Evolutionary conservation across 2,888 invertebrate genomes (phyloP), one percentile per base, ranked within the genome.

Genomic region (Machimus rusticus): DNA sequence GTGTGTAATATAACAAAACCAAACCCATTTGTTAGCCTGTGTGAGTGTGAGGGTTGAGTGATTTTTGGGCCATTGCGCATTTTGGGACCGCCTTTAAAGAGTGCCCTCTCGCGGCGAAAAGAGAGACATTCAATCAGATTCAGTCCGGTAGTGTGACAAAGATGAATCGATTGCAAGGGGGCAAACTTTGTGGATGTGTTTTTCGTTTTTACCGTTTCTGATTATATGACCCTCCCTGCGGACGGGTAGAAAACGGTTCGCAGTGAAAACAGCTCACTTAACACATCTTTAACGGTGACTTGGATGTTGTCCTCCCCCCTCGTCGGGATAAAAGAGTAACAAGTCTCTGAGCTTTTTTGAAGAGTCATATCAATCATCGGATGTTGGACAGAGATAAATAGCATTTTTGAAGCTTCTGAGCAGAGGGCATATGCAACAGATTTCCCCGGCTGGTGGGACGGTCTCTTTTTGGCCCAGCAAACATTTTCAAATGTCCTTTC

Each of bases 21-120:
- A 92, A 92, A 92, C 92, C 92, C 92, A 92, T 92, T 92, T 92
- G 92, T 92, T 92, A 92, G 92, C 86, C 87, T 87, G 84, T 88
- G 88, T 88, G 88, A 76, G 89, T 86, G 66, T 23, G 28, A 43
- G 23, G 23, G 79, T 86, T 86, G 51, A 76, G 76, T 82, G 87
- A 79, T 43, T 84, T 79, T 34, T 74, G 74, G 66, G 57, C 79
- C 87, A 88, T 89, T 89, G 89, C 89, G 89, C 89, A 89, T 89
- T 89, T 89, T 88, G 89, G 90, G 89, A 89, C 89, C 90, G 90
- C 90, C 90, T 89, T 89, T 51, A 51, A 55, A 86, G 66, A 55
- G 51, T 77, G 28, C 19, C 23, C 31, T 57, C 46, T 55, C 81
- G 76, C 14, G 85, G 28, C 1, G 51, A 43, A 79, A 57, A 87